Conservation (phyloP, 2,113 vertebrate genomes). For the Tragelaphus strepsiceros region DNA sequence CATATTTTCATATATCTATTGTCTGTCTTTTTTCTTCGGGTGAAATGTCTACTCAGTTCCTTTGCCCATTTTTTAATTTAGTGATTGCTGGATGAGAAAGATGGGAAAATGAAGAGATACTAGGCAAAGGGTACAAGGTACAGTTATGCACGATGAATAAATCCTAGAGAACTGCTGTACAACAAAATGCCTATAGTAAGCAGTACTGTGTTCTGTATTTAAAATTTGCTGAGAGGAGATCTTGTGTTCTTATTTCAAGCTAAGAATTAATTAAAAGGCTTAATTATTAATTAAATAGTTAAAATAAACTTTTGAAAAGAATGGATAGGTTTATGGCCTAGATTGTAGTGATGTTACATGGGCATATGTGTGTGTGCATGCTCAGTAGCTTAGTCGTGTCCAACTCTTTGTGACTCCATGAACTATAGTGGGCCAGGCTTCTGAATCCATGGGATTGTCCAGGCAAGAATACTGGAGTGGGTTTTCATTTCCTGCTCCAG, state of each 20-base stretch:
- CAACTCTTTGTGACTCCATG: neutral
- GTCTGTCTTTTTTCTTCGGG: neutral
- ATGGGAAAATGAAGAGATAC: neutral
- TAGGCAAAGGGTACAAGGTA: neutral
- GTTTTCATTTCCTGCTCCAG: neutral
- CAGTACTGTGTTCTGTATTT: neutral
- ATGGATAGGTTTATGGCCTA: neutral
- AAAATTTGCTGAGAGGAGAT: neutral
- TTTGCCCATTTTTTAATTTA: neutral
- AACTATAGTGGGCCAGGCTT: neutral
- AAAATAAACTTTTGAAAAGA: neutral
- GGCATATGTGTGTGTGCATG: accelerated
- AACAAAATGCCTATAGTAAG: neutral
- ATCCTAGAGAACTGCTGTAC: neutral
- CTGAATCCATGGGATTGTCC: neutral
- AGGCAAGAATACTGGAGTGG: neutral
- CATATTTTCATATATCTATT: neutral
- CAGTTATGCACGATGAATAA: neutral
- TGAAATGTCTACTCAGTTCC: neutral
- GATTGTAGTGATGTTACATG: neutral
- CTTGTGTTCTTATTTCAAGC: neutral
- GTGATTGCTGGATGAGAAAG: neutral
- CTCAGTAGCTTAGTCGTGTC: neutral
- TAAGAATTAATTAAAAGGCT: neutral
- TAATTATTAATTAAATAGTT: neutral